Evolutionary conservation across 2,888 invertebrate genomes (phyloP).

Genomic region (Oligia strigilis): DNA sequence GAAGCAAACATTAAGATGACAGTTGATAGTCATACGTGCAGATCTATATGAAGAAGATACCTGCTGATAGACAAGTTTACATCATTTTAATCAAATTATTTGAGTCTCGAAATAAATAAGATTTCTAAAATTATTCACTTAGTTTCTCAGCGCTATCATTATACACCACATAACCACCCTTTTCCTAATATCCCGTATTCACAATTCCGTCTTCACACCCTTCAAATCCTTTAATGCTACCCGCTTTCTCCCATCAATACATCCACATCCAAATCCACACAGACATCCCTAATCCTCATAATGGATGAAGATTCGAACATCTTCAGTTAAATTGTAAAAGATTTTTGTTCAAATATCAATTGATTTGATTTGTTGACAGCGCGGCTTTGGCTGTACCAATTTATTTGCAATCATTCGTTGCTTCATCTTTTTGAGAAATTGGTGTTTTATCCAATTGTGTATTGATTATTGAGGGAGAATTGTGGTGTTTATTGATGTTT

Average conservation of each 20-base stretch:
- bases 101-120: neutral
- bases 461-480: slow-evolving; percentile 41
- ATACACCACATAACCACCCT: slow-evolving; percentile 5
- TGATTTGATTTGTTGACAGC: slow-evolving; percentile 72
- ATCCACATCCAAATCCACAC: slow-evolving; percentile 67
- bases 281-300: slow-evolving; percentile 82
- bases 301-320: slow-evolving; percentile 83
- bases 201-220: slow-evolving; percentile 34
- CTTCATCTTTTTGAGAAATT: slow-evolving; percentile 33
- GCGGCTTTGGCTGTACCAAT: slow-evolving; percentile 51
- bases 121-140: neutral
- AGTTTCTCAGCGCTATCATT: neutral
- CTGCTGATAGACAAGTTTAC: neutral
- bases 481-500: slow-evolving; percentile 10
- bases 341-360: slow-evolving; percentile 80
- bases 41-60: neutral
- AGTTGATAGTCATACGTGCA: neutral
- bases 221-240: slow-evolving; percentile 49
- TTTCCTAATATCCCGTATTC: slow-evolving; percentile 26
- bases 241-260: slow-evolving; percentile 56
- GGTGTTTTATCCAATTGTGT: slow-evolving; percentile 54
- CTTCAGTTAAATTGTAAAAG: slow-evolving; percentile 76
- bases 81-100: neutral
- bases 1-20: neutral
- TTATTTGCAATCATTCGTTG: slow-evolving; percentile 60